Evolutionary conservation across 2,113 vertebrate genomes (phyloP).

Genomic region (Hydropotes inermis): DNA sequence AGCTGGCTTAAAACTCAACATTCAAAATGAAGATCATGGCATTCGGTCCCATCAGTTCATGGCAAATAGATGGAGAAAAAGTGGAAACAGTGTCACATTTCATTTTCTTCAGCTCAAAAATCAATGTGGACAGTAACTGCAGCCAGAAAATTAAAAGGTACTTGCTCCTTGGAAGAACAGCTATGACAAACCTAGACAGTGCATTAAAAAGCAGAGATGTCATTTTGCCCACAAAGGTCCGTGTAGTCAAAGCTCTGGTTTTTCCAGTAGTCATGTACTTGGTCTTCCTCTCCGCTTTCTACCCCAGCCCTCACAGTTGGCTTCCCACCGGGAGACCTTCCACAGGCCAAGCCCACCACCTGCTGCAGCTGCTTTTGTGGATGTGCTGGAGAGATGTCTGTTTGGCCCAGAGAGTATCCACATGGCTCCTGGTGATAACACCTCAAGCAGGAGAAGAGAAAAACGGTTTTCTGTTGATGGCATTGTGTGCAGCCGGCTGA

Average conservation of each 20-base stretch:
- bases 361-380: not conserved
- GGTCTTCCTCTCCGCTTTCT: not conserved
- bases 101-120: not conserved
- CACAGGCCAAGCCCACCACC: not conserved
- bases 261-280: not conserved
- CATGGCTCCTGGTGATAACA: slow-evolving; percentile 47
- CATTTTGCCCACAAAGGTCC: not conserved
- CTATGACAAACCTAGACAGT: not conserved
- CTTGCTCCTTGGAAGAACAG: not conserved
- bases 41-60: not conserved
- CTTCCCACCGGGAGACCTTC: not conserved
- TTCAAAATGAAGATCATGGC: not conserved
- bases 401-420: not conserved
- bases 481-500: not conserved
- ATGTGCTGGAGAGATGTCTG: not conserved
- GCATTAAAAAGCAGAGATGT: not conserved
- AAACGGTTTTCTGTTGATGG: not conserved
- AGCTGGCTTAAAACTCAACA: not conserved
- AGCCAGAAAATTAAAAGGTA: not conserved
- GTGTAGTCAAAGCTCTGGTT: not conserved
- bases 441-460: slow-evolving; percentile 22
- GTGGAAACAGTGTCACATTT: not conserved
- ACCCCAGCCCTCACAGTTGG: too few species aligned
- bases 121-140: not conserved
- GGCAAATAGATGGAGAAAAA: not conserved